phyloP scores from a whole-genome alignment of 2,113 vertebrate genomes.

The Forbesichthys agassizii region DNA sequence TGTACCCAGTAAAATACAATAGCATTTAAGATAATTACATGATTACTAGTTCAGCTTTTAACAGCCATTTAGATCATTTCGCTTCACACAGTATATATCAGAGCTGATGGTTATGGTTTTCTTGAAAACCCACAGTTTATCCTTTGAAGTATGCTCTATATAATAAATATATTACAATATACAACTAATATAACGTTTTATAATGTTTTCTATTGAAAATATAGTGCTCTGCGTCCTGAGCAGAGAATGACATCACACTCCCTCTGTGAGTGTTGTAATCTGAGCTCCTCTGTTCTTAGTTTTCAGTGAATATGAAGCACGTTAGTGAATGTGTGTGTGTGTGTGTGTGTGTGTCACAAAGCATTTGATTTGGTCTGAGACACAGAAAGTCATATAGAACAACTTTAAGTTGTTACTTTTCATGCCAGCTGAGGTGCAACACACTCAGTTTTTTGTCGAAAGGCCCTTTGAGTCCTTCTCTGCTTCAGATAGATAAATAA shows the following conservation, averaged over 20 bases:
- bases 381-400: too few relatives aligned
- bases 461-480: slow-evolving; percentile 4
- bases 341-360: too few relatives aligned
- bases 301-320: too few relatives aligned
- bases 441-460: not conserved
- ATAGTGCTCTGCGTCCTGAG: too few relatives aligned
- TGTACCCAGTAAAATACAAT: not conserved
- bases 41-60: not conserved
- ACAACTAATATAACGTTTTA: too few relatives aligned
- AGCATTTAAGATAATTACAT: not conserved
- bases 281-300: too few relatives aligned
- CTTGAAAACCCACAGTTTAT: slow-evolving; percentile 3
- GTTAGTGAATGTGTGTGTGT: too few relatives aligned
- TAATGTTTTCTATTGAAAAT: too few relatives aligned
- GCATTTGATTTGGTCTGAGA: too few relatives aligned
- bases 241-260: too few relatives aligned
- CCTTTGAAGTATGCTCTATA: not conserved
- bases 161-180: too few relatives aligned
- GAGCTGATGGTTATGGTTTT: not conserved
- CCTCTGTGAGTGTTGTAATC: too few relatives aligned
- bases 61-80: not conserved
- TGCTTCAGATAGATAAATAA: slow-evolving; percentile 13
- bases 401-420: not conserved
- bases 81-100: not conserved
- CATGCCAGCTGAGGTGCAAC: not conserved